phyloP scores from a whole-genome alignment of 1,140 invertebrate genomes.

The Limonius californicus region DNA sequence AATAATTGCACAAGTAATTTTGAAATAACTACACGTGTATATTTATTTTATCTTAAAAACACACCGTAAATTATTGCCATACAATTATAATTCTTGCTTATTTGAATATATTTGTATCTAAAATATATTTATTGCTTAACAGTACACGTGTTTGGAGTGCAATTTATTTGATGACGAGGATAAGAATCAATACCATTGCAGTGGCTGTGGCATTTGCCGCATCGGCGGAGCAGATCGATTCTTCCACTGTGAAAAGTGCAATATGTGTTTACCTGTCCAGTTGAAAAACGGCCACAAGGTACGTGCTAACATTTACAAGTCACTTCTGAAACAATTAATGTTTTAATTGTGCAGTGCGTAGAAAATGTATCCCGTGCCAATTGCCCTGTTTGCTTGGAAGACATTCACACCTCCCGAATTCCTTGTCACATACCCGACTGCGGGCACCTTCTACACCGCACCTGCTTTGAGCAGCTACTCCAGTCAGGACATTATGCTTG shows the following conservation, averaged over 20 bases:
- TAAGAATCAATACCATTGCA: conserved; percentile 85
- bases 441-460: conserved; percentile 77
- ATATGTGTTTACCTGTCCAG: conserved; percentile 79
- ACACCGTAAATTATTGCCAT: no score
- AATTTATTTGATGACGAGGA: conserved; percentile 87
- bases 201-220: conserved; percentile 83
- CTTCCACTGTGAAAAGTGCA: conserved; percentile 83
- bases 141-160: conserved; percentile 83
- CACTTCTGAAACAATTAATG: neutral
- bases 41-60: no score
- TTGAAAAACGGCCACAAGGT: conserved; percentile 78
- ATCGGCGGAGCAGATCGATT: conserved; percentile 80
- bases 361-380: conserved; percentile 81
- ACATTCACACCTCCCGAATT: conserved; percentile 84
- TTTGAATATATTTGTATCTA: no score
- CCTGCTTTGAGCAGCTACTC: conserved; percentile 75
- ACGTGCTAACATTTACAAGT: conserved; percentile 36
- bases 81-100: no score
- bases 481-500: conserved; percentile 78
- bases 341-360: conserved; percentile 77
- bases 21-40: neutral
- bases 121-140: conserved; percentile 33
- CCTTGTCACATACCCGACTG: conserved; percentile 82
- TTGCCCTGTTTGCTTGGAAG: conserved; percentile 83
- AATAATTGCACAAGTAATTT: neutral